These are phyloP conservation scores for Craniophora ligustri DNA, from an alignment of 2,888 invertebrate species.

Conservation along the genomic window DNA sequence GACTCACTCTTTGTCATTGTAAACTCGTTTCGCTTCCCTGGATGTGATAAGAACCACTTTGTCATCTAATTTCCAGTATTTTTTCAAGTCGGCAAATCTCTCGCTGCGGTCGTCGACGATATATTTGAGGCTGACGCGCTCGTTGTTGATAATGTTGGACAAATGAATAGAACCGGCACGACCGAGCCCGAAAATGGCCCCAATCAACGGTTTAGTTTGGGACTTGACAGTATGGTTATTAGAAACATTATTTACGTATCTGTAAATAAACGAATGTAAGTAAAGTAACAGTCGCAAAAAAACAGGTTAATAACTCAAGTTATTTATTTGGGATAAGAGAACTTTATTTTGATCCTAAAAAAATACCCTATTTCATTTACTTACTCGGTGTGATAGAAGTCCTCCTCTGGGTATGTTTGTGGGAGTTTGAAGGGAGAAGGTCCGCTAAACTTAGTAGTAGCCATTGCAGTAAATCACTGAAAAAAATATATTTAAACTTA, in stretches of 20 bases:
- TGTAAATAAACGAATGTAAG: conserved; percentile 60
- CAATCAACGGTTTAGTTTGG: conserved; percentile 68
- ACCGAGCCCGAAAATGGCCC: conserved; percentile 89
- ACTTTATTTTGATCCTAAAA: too few relatives aligned
- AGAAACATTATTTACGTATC: conserved; percentile 77
- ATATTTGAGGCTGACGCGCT: conserved; percentile 85
- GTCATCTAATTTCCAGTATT: conserved; percentile 84
- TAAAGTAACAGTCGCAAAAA: too few relatives aligned
- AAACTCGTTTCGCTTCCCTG: conserved; percentile 82
- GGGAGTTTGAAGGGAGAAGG: conserved; percentile 81
- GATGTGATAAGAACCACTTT: conserved; percentile 82
- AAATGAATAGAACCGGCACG: conserved; percentile 90
- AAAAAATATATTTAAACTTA: too few relatives aligned
- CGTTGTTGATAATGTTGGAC: conserved; percentile 79
- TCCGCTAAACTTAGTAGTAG: conserved; percentile 84
- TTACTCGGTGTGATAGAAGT: conserved; percentile 84
- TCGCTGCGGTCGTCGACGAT: conserved; percentile 86
- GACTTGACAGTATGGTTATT: conserved; percentile 60
- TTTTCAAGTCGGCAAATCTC: conserved; percentile 78
- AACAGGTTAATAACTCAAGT: too few relatives aligned
- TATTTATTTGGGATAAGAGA: too few relatives aligned
- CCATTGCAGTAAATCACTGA: conserved; percentile 71
- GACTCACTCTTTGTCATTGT: conserved; percentile 84
- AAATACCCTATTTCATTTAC: too few relatives aligned
- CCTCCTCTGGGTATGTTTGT: conserved; percentile 74